Evolutionary conservation across 1,140 invertebrate species (phyloP).

Genomic region (Acromyrmex echinatior): DNA sequence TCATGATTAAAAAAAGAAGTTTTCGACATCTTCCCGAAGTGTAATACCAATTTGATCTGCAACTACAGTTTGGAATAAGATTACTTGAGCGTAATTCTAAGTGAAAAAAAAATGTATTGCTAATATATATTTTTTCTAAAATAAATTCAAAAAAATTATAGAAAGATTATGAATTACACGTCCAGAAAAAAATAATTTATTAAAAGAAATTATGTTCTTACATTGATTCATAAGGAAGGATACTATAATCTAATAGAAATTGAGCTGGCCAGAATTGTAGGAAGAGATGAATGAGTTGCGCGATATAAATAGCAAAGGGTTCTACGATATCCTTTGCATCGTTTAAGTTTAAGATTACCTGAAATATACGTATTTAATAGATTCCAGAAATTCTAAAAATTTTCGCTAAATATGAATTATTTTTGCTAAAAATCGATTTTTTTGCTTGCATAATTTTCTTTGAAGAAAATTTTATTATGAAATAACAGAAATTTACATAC

Average conservation of each 20-base stretch:
- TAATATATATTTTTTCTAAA: neutral
- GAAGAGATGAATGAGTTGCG: constrained; percentile 36
- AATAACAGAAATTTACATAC: neutral
- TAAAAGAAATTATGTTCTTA: constrained; percentile 6
- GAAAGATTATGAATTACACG: neutral
- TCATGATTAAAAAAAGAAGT: constrained; percentile 45
- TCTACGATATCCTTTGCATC: constrained; percentile 27
- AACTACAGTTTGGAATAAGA: neutral
- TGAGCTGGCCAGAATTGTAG: constrained; percentile 33
- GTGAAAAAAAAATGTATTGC: neutral
- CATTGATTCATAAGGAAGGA: constrained; percentile 35
- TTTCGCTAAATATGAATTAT: neutral
- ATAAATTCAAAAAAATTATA: neutral
- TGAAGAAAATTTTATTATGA: neutral
- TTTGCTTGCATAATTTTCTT: neutral
- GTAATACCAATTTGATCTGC: constrained; percentile 45
- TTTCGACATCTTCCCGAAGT: constrained; percentile 24
- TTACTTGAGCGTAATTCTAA: neutral
- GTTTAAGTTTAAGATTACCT: constrained; percentile 31
- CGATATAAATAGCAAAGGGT: constrained; percentile 35
- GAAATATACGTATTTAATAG: neutral
- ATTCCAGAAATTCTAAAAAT: neutral
- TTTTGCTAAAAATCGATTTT: neutral
- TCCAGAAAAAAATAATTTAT: neutral
- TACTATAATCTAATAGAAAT: constrained; percentile 32